Base-by-base conservation (phyloP, 2,113 vertebrate species). In the Thomomys bottae region DNA sequence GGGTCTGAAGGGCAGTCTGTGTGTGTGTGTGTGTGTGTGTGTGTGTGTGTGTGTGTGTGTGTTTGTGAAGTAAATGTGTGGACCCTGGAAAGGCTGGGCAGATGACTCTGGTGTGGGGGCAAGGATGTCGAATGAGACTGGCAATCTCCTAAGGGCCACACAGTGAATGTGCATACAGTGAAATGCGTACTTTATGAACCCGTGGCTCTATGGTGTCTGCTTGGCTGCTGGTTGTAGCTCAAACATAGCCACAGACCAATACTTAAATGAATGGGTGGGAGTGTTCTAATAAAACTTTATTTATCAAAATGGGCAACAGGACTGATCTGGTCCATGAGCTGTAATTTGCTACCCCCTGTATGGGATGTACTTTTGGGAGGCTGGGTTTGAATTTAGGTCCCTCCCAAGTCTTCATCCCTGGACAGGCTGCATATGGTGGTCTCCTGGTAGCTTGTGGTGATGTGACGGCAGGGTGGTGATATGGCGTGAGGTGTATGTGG, bases 191-290 rank as follows among this genome's bases (percentile, higher is more conserved):
- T 66, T n/a, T 14, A 7, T 2, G 6, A n/a, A 54, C 66, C 5
- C 20, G 14, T 68, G n/a, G 21, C 71, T 59, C 28, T 42, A 10
- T 4, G 0, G 0, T 4, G 9, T 28, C 49, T 40, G 0, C 38
- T 78, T 15, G 5, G 1, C 18, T 32, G 49, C 14, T 54, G 49
- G 49, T 8, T 36, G 14, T 38, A 24, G 8, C 15, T 54, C 7
- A 28, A n/a, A 8, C 0, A 8, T 0, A 10, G n/a, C 23, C 66
- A 4, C 3, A 24, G 23, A 17, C 59, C 1, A 2, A 2, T 18
- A n/a, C 21, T 30, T 32, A 24, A 20, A 4, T 0, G 7, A 45
- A 14, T 34, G 3, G 2, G 64, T 20, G 24, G 26, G 36, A 4
- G 6, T 40, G 15, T 88, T 63, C 76, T 34, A 73, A 6, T 73